phyloP scores from a whole-genome alignment of 2,888 invertebrate species.

The Ditula angustiorana region DNA sequence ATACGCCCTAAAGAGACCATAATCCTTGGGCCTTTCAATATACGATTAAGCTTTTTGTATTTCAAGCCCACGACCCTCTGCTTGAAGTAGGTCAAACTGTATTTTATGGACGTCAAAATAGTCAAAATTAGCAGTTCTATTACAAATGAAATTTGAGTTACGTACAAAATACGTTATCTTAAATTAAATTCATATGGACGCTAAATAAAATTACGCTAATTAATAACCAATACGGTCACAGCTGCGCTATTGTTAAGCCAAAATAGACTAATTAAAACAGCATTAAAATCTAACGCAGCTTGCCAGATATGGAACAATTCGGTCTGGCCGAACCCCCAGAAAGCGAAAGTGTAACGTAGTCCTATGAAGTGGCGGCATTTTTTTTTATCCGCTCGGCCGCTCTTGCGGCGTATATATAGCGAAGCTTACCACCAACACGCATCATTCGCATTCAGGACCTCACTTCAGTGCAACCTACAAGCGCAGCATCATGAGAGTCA shows the following conservation, averaged over 20 bases:
- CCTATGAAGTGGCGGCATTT: conserved; percentile 74
- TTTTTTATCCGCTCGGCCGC: conserved; percentile 81
- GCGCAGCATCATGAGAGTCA: conserved; percentile 83
- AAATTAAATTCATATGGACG: neutral
- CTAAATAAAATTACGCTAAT: neutral
- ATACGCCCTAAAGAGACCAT: no score
- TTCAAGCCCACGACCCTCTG: no score
- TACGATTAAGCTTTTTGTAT: no score
- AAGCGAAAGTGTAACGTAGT: conserved; percentile 84
- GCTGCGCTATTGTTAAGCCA: conserved; percentile 3
- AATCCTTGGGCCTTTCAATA: no score
- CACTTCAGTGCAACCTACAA: conserved; percentile 84
- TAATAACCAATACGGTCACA: neutral
- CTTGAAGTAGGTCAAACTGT: no score
- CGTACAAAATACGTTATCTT: no score
- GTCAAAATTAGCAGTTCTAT: no score
- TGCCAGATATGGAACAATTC: conserved; percentile 74
- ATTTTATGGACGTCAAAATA: no score
- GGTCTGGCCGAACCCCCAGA: conserved; percentile 71
- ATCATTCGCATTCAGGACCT: conserved; percentile 85
- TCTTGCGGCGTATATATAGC: conserved; percentile 82
- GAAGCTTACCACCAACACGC: conserved; percentile 72
- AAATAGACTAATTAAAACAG: conserved; percentile 27
- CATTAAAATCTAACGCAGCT: conserved; percentile 38
- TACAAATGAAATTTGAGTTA: no score